phyloP scores from a whole-genome alignment of 2,888 invertebrate species.

The Drosophila formosana region DNA sequence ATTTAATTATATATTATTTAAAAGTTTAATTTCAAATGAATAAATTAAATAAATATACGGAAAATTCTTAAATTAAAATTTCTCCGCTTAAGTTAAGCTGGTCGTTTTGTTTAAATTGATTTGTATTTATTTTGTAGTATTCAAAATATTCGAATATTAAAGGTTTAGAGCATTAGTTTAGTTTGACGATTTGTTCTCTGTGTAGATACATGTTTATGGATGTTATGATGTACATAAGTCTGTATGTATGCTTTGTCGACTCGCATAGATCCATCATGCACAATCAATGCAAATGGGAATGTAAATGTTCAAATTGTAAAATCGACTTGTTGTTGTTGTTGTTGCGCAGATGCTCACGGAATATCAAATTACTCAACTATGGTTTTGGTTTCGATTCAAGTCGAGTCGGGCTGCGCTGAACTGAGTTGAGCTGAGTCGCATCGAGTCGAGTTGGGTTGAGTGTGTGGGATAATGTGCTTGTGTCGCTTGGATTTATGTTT shows the following conservation, averaged over 20 bases:
- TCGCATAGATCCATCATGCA: slow-evolving; percentile 78
- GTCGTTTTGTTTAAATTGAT: not conserved
- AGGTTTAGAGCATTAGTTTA: not conserved
- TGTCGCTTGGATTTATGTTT: slow-evolving; percentile 65
- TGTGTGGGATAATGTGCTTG: slow-evolving; percentile 53
- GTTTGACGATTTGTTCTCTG: not conserved
- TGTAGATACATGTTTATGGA: not conserved
- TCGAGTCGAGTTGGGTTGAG: slow-evolving; percentile 28
- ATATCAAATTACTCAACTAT: slow-evolving; percentile 71
- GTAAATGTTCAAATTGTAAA: slow-evolving; percentile 68
- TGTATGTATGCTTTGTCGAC: slow-evolving; percentile 29
- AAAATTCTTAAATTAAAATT: too few relatives aligned
- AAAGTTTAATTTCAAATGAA: too few relatives aligned
- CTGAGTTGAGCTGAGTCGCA: slow-evolving; percentile 4
- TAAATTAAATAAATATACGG: too few relatives aligned
- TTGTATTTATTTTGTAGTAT: not conserved
- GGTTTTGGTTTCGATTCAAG: slow-evolving; percentile 5
- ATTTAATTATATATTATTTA: too few relatives aligned
- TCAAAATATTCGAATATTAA: not conserved
- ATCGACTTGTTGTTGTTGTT: slow-evolving; percentile 25
- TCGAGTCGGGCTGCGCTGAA: slow-evolving; percentile 22
- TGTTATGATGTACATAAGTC: not conserved
- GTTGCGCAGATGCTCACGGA: slow-evolving; percentile 69
- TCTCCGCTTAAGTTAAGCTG: too few relatives aligned
- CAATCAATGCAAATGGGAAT: slow-evolving; percentile 81